A percentile compares a stretch with the other conserved stretches of the same genome.
Evolutionary conservation across 2,888 invertebrate species (phyloP).

Genomic region (Temnothorax ravouxi): DNA sequence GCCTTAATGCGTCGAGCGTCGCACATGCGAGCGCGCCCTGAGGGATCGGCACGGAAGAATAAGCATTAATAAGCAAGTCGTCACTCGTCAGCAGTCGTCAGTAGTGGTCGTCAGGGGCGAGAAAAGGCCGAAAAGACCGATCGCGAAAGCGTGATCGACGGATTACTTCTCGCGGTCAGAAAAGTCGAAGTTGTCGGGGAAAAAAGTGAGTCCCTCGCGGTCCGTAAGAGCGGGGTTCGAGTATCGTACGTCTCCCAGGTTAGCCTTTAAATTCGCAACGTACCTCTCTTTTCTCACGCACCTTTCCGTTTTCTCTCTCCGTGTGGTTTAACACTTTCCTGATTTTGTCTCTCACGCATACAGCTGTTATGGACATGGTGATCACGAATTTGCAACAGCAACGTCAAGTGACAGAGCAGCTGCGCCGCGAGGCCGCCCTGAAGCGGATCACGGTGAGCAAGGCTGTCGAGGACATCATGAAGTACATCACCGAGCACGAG

Average conservation of each 20-base stretch:
- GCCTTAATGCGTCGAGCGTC: too few species aligned
- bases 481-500: slow-evolving; percentile 96
- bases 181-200: background rate
- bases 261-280: slow-evolving; percentile 12
- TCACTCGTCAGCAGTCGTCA: too few species aligned
- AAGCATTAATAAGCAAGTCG: background rate
- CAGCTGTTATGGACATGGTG: slow-evolving; percentile 97
- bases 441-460: slow-evolving; percentile 94
- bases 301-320: background rate
- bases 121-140: background rate
- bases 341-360: background rate
- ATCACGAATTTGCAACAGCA: slow-evolving; percentile 98
- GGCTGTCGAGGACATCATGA: slow-evolving; percentile 97
- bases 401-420: slow-evolving; percentile 96
- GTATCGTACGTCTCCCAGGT: slow-evolving; percentile 4
- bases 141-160: background rate
- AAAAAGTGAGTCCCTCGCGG: too few species aligned
- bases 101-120: background rate
- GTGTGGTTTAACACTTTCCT: slow-evolving; percentile 3
- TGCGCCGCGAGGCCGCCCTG: slow-evolving; percentile 95
- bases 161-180: background rate
- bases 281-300: background rate
- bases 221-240: background rate
- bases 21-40: background rate
- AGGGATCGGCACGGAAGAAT: slow-evolving; percentile 31